These are phyloP conservation scores for Pollimyrus isidori DNA, from an alignment of 2,113 vertebrate species.

Conservation along the genomic window DNA sequence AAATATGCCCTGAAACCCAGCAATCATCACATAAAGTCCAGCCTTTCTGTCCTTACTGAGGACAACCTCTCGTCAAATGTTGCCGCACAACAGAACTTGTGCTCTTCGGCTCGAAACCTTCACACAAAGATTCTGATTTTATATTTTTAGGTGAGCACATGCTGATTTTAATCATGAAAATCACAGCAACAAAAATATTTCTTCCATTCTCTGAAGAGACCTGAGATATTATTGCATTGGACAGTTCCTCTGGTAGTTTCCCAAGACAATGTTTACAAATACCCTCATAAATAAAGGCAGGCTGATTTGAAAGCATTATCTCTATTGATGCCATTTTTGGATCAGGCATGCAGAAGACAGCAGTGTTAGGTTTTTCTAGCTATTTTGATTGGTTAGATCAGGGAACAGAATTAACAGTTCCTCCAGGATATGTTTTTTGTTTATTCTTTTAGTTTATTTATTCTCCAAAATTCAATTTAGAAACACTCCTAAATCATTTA, in stretches of 20 bases:
- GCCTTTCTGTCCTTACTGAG: background rate
- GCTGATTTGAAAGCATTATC: background rate
- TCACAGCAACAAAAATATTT: background rate
- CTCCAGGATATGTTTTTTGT: background rate
- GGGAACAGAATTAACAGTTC: background rate
- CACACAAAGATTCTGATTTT: background rate
- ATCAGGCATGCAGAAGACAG: background rate
- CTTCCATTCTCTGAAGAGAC: background rate
- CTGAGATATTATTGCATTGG: background rate
- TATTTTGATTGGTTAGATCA: background rate
- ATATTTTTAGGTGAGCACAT: background rate
- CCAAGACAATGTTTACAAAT: background rate
- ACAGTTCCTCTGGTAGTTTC: background rate
- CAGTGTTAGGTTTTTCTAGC: background rate
- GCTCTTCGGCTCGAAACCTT: background rate
- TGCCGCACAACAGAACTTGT: background rate
- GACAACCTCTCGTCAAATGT: background rate
- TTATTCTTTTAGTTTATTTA: slow-evolving; percentile 5
- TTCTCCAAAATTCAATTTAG: background rate
- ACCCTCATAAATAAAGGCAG: background rate
- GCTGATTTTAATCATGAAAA: slow-evolving; percentile 2
- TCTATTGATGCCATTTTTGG: background rate
- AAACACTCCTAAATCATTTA: slow-evolving; percentile 13
- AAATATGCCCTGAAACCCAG: background rate
- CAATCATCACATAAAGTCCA: background rate